These are phyloP conservation scores for Cairina moschata DNA, from an alignment of 2,113 vertebrate species.

Conservation along the genomic window DNA sequence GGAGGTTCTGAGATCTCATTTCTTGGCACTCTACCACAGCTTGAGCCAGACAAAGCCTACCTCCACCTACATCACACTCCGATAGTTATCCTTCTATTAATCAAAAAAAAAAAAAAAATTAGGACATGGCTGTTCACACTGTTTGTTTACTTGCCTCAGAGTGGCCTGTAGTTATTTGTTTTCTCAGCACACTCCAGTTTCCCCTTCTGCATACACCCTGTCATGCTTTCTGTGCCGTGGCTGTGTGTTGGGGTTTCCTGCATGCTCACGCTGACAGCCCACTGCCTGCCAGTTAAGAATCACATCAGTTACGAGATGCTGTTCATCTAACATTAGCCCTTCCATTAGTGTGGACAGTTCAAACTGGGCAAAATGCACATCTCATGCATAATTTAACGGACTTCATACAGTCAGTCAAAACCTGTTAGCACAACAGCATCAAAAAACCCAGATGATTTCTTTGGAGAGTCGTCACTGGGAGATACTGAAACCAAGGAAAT, in stretches of 20 bases:
- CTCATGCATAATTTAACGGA: constrained; percentile 45
- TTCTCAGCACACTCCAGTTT: not conserved
- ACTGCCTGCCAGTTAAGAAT: not conserved
- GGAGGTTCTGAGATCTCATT: not conserved
- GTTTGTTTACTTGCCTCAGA: not conserved
- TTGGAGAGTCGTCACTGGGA: not conserved
- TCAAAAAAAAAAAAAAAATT: not conserved
- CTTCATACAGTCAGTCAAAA: constrained; percentile 29
- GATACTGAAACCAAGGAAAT: not conserved
- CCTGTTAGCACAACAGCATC: not conserved
- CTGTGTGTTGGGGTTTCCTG: not conserved
- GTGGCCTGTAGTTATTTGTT: not conserved
- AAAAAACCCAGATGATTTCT: not conserved
- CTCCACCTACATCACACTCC: not conserved
- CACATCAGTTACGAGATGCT: not conserved
- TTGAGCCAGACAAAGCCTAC: not conserved
- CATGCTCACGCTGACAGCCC: not conserved
- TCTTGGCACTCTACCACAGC: not conserved
- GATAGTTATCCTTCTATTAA: not conserved
- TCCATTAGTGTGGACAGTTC: constrained; percentile 41
- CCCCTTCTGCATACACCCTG: not conserved
- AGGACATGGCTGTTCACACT: not conserved
- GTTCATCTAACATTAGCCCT: constrained; percentile 22
- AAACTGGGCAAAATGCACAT: constrained; percentile 30
- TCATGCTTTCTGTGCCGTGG: not conserved